Evolutionary conservation across 2,113 vertebrate species (phyloP).

Genomic region (Parus major): DNA sequence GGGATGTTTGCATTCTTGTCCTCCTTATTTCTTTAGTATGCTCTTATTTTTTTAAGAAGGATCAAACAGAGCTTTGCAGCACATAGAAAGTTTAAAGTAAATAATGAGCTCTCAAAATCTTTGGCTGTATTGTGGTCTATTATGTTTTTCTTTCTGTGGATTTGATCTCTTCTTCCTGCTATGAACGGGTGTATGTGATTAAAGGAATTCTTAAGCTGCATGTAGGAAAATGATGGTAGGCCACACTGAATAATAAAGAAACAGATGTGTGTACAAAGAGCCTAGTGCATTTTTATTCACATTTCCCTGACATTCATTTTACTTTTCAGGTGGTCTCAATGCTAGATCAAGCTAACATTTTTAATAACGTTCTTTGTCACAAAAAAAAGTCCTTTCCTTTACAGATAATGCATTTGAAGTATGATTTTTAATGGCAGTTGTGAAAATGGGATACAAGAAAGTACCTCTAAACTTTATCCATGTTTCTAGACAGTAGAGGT

Average conservation of each 20-base stretch:
- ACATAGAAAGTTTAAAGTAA: neutral
- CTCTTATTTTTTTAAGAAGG: neutral
- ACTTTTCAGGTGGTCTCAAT: neutral
- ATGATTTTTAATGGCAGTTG: neutral
- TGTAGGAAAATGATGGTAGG: neutral
- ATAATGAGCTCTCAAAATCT: neutral
- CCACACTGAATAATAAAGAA: neutral
- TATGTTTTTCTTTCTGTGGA: neutral
- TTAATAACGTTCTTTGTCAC: neutral
- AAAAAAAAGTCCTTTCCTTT: neutral
- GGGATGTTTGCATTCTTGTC: neutral
- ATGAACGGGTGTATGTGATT: neutral
- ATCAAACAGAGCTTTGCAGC: neutral
- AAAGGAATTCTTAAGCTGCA: neutral
- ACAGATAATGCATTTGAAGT: neutral
- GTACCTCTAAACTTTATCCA: neutral
- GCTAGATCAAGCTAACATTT: neutral
- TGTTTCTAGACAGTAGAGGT: neutral
- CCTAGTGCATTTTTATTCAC: neutral
- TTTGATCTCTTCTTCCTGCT: constrained; percentile 12
- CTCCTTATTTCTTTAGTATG: neutral
- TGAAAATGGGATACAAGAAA: neutral
- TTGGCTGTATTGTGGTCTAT: neutral
- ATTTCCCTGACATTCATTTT: neutral
- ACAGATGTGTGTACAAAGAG: neutral